Percentiles rank a stretch among this genome's conserved stretches.
These are phyloP conservation scores for Pomacea maculata DNA, from an alignment of 1,140 invertebrate genomes.

Conservation along the genomic window DNA sequence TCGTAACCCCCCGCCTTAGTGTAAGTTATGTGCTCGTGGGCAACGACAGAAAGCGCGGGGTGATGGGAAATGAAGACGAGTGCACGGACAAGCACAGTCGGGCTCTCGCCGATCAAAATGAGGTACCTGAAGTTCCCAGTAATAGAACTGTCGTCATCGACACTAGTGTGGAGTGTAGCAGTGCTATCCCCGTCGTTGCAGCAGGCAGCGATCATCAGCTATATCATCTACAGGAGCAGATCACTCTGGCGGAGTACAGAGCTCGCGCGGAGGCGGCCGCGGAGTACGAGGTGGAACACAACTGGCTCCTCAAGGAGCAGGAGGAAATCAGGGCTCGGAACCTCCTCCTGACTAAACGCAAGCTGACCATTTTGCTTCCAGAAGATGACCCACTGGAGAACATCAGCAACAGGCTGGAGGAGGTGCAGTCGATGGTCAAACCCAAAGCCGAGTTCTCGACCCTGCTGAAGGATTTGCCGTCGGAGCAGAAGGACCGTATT, in stretches of 20 bases:
- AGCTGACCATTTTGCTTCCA: constrained; percentile 44
- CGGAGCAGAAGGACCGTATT: constrained; percentile 40
- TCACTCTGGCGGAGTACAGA: constrained; percentile 9
- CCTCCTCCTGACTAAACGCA: constrained; percentile 36
- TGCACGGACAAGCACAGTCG: too few relatives aligned
- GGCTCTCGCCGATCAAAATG: too few relatives aligned
- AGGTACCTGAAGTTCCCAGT: too few relatives aligned
- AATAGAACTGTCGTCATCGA: too few relatives aligned
- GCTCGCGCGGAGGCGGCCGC: constrained; percentile 25
- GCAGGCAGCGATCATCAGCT: too few relatives aligned
- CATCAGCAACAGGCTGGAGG: constrained; percentile 40
- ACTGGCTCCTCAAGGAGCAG: constrained; percentile 48
- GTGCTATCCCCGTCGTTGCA: too few relatives aligned
- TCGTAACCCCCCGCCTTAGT: too few relatives aligned
- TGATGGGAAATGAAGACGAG: too few relatives aligned
- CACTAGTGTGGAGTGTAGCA: too few relatives aligned
- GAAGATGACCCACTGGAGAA: constrained; percentile 39
- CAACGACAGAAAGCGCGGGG: too few relatives aligned
- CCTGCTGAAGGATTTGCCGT: constrained; percentile 34
- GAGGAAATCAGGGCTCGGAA: constrained; percentile 33
- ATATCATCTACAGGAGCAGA: background rate
- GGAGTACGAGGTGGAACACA: constrained; percentile 50
- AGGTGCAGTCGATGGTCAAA: constrained; percentile 46
- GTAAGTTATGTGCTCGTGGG: too few relatives aligned
- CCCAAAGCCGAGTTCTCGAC: constrained; percentile 37